Evolutionary conservation across 2,113 vertebrate genomes (phyloP), one percentile per base, ranked within the genome.

Genomic region (Petaurus breviceps): DNA sequence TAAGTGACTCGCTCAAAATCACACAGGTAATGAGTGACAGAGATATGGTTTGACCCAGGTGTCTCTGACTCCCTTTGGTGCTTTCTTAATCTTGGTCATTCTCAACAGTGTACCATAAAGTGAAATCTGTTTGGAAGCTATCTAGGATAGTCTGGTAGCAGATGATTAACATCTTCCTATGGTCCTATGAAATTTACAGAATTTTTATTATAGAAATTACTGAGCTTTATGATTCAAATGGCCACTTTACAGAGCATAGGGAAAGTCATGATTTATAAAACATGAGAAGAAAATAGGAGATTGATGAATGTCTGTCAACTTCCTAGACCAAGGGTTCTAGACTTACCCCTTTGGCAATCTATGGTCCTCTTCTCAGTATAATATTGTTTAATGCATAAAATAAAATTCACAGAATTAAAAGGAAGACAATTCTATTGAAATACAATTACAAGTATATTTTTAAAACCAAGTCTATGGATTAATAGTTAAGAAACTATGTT

Each of bases 191-290:
- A 51, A 51, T 51, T 51, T 51, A 51, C 9, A 51, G 51, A 51
- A 9, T 51, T 51, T 10, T 51, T 51, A 12, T 68, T 68, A 68
- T 12, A 37, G 12, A 68, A 37, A 68, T n/a, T 61, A 37, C 37
- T 68, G 31, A 68, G 61, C 4, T 37, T 68, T 37, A 68, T 31
- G 61, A 68, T n/a, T 37, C 31, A 68, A 68, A 68, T 16, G 23
- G 1, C 31, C 2, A 24, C 37, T 50, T 52, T 19, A 25, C 11
- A 77, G 0, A 23, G 23, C 2, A 54, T 26, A 68, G 53, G 23
- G 8, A 94, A 61, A 54, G 91, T n/a, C 50, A 31, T 92, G 43
- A 54, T 90, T 91, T 91, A 91, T 91, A 49, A 93, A 92, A 57
- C 28, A 43, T 52, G 24, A 92, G n/a, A 9, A 23, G 8, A 77